Percentiles rank a stretch among this genome's conserved stretches.
Conservation (phyloP, 2,888 invertebrate species). For the Cephus pygmeus region DNA sequence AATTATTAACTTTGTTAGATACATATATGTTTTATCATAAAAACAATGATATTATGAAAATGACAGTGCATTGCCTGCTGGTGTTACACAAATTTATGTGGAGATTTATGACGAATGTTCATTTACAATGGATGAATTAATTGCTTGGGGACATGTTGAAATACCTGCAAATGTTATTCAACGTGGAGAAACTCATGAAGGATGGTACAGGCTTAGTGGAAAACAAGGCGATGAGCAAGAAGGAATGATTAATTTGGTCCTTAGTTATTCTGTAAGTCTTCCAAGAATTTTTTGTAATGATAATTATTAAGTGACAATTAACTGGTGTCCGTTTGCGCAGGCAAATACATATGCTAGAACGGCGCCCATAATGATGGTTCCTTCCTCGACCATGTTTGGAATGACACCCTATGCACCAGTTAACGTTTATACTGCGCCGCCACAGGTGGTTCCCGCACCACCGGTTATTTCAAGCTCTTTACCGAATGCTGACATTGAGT, state of each 20-base stretch:
- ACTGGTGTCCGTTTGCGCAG: conserved; percentile 26
- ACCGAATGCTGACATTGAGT: conserved; percentile 69
- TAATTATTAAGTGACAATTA: not conserved
- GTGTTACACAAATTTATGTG: conserved; percentile 87
- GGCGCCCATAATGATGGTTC: conserved; percentile 78
- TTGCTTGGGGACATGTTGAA: conserved; percentile 92
- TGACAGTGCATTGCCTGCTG: conserved; percentile 83
- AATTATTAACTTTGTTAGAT: not conserved
- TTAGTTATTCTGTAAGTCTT: conserved; percentile 78
- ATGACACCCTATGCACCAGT: conserved; percentile 63
- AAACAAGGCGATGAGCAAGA: conserved; percentile 95
- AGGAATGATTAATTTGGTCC: conserved; percentile 91
- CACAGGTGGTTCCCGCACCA: conserved; percentile 58
- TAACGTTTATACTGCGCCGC: conserved; percentile 68
- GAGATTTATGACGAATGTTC: conserved; percentile 98
- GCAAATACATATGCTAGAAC: conserved; percentile 68
- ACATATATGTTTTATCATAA: not conserved
- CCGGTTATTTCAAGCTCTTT: conserved; percentile 62
- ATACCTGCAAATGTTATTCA: conserved; percentile 83
- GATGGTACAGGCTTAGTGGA: conserved; percentile 94
- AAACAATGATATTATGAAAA: conserved; percentile 1
- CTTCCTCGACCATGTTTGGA: conserved; percentile 67
- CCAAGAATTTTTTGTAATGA: not conserved
- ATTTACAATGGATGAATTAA: conserved; percentile 94
- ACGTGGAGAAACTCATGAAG: conserved; percentile 90